Conservation (phyloP, 2,113 vertebrate species). For the Nycticorax nycticorax region DNA sequence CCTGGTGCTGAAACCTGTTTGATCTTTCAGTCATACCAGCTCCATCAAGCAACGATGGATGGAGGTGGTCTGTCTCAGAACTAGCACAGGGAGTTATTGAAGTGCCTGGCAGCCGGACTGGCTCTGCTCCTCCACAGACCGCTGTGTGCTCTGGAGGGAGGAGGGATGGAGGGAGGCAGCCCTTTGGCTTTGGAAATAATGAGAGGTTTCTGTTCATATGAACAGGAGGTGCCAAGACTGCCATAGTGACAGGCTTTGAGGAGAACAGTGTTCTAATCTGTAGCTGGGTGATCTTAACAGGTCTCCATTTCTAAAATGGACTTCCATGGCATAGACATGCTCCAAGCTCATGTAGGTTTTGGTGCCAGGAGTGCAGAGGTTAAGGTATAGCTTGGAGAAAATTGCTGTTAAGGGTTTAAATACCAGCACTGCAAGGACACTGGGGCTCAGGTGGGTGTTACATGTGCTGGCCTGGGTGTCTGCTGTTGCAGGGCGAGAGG, state of each 20-base stretch:
- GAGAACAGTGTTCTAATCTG: not conserved
- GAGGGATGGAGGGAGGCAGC: not conserved
- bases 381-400: not conserved
- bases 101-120: not conserved
- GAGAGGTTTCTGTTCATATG: not conserved
- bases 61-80: not conserved
- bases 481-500: not conserved
- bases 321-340: accelerated
- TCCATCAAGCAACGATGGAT: not conserved
- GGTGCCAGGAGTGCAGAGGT: not conserved
- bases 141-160: not conserved
- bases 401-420: not conserved
- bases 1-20: not conserved
- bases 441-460: not conserved
- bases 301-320: not conserved
- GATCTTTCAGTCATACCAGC: not conserved
- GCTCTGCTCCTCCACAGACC: not conserved
- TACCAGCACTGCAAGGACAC: not conserved
- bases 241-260: not conserved
- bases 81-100: not conserved
- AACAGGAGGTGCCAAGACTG: not conserved
- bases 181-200: not conserved
- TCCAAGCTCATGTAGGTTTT: not conserved
- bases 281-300: not conserved
- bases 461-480: not conserved